Evolutionary conservation across 1,140 invertebrate species (phyloP), one percentile per base, ranked within the genome.

Genomic region (Diorhabda carinulata): DNA sequence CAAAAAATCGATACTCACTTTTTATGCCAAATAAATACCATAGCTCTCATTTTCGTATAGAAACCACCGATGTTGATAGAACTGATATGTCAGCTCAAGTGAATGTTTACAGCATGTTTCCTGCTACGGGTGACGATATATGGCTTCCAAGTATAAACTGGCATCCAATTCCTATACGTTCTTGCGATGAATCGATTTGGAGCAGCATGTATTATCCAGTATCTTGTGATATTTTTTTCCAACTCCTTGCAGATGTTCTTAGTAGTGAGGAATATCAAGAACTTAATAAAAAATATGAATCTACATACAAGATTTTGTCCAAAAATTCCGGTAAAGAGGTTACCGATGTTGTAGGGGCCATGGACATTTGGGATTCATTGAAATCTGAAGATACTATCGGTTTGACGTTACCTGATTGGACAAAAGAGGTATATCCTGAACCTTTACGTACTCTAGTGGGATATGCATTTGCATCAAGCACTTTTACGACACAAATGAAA

Each of bases 1-100:
- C 90, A 43, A 81, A 88, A 69, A 75, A 83, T 69, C 82, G 86
- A 69, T 91, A 90, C 74, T 77, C 81, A 56, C 71, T 80, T 64
- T 88, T 88, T 75, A 74, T 90, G 61, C 85, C 84, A 8, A 77
- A 79, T n/a, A 75, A 77, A 44, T 91, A 90, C 75, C 82, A 78
- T 72, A 83, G 85, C 5, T 79, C 87, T 64, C 4, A 58, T 10
- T 43, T 73, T 6, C 57, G 58, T n/a, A 67, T 67, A 6, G 7
- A 57, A 58, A 60, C 72, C 5, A 74, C 73, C 0, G 81, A 84
- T 59, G 81, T 84, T 10, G 80, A 83, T 42, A 82, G 87, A 41
- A 87, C 86, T 2, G 84, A 86, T 74, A 86, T 85, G 84, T 85
- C 83, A 2, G 81, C 81, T 0, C 77, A 85, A 57, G 78, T 85